Evolutionary conservation across 1,140 invertebrate genomes (phyloP), one percentile per base, ranked within the genome.

Genomic region (Rhagoletis zephyria): DNA sequence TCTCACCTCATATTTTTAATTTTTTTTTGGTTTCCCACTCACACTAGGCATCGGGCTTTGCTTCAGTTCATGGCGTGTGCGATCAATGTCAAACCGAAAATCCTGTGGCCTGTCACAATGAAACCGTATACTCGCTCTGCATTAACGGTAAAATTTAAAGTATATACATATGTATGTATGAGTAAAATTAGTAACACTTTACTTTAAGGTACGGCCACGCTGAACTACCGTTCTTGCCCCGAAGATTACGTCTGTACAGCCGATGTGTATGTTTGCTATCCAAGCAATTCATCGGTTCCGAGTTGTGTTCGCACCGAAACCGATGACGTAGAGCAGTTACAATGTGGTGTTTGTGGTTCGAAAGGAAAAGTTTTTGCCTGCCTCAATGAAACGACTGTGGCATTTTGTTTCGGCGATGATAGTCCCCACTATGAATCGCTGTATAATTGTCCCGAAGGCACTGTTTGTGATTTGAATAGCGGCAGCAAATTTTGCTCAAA

Each of bases 381-480:
- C 59, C 59, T 85, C 14, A 85, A 85, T 12, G 19, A 56, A 45
- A 85, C 56, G 5, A 85, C 85, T 14, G 63, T 85, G 42, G 85
- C 85, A 10, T 85, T 85, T 16, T 85, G 85, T 16, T 85, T 85
- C 48, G 12, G 59, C 6, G 60, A 45, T 1, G 85, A 45, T 85
- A 7, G 4, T 10, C 59, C 85, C 42, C 19, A 85, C 59, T 85
- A 85, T 63, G 85, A 63, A 30, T 85, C 85, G 30, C 30, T 85
- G 30, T 60, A 59, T 0, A 42, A 85, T n/a, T 85, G 85, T 45
- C 85, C 85, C 3, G 56, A 61, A 10, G 85, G 59, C 5, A 85
- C 85, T 16, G 85, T 85, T 6, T 85, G 85, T 30, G 85, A 85
- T 85, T 63, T 85, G 42, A 61, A 85, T 85, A 45, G 59, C 4